A percentile compares a stretch with the other conserved stretches of the same genome.
Conservation (phyloP, 2,113 vertebrate species). For the Ceyx cyanopectus region DNA sequence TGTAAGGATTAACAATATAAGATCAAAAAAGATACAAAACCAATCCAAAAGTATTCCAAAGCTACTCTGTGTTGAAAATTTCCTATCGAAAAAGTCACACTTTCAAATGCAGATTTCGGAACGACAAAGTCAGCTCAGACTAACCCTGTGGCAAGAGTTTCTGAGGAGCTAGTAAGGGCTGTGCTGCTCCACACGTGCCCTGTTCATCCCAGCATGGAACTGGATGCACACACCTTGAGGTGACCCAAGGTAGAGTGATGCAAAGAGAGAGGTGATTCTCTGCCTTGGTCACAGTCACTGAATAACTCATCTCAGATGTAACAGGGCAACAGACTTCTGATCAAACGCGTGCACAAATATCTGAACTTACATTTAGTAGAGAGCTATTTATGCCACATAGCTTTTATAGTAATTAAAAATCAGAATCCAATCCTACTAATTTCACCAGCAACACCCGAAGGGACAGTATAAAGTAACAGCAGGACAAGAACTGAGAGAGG, state of each 20-base stretch:
- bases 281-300: background rate
- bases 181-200: rapidly evolving
- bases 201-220: rapidly evolving
- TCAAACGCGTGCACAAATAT: rapidly evolving
- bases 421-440: background rate
- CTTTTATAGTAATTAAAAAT: slow-evolving; percentile 17
- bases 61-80: background rate
- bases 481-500: background rate
- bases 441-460: background rate
- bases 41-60: background rate
- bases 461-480: background rate
- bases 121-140: background rate
- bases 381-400: background rate
- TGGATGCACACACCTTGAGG: rapidly evolving
- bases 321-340: background rate
- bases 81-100: background rate
- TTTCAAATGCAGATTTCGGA: background rate
- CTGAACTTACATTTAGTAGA: background rate
- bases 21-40: slow-evolving; percentile 21
- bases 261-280: rapidly evolving
- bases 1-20: background rate
- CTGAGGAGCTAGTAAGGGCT: background rate
- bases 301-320: background rate
- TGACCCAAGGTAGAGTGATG: background rate
- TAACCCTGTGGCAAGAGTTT: background rate